phyloP scores from a whole-genome alignment of 1,140 invertebrate species.

The Drosophila bocki region DNA sequence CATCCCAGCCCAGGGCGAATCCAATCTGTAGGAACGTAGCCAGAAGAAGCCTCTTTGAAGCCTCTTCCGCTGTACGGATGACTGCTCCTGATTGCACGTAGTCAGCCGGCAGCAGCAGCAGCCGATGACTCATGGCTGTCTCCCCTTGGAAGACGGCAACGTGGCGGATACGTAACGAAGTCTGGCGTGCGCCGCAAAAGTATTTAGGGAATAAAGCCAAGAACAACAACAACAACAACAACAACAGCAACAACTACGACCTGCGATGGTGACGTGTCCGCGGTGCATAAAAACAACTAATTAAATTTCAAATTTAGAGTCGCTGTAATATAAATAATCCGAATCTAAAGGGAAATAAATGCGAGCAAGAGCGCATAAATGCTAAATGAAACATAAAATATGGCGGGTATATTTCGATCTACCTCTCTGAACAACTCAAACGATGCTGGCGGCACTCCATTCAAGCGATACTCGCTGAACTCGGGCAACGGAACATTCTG shows the following conservation, averaged over 20 bases:
- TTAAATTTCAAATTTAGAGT: conserved; percentile 50
- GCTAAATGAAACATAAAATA: conserved; percentile 56
- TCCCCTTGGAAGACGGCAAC: conserved; percentile 37
- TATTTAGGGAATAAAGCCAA: conserved; percentile 63
- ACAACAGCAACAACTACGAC: conserved; percentile 34
- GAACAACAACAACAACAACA: conserved; percentile 54
- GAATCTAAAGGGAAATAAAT: neutral
- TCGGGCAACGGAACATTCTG: conserved; percentile 36
- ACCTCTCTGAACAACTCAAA: conserved; percentile 61
- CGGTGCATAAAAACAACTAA: conserved; percentile 35
- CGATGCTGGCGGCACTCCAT: conserved; percentile 33
- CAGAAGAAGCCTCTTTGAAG: conserved; percentile 47
- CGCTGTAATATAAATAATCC: conserved; percentile 26
- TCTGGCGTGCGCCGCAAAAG: conserved; percentile 52
- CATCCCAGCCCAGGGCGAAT: conserved; percentile 10
- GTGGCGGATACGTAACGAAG: conserved; percentile 47
- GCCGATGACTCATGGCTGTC: conserved; percentile 38
- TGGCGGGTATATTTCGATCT: conserved; percentile 69
- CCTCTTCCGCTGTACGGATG: conserved; percentile 45
- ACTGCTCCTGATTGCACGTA: conserved; percentile 37
- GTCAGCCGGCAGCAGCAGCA: conserved; percentile 24
- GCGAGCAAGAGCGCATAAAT: conserved; percentile 38
- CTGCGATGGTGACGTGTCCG: conserved; percentile 42
- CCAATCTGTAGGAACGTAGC: conserved; percentile 23
- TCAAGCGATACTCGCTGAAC: conserved; percentile 59